A percentile compares a stretch with the other conserved stretches of the same genome.
These are phyloP conservation scores for Chrysolina haemoptera DNA, from an alignment of 2,888 invertebrate genomes.

Conservation along the genomic window DNA sequence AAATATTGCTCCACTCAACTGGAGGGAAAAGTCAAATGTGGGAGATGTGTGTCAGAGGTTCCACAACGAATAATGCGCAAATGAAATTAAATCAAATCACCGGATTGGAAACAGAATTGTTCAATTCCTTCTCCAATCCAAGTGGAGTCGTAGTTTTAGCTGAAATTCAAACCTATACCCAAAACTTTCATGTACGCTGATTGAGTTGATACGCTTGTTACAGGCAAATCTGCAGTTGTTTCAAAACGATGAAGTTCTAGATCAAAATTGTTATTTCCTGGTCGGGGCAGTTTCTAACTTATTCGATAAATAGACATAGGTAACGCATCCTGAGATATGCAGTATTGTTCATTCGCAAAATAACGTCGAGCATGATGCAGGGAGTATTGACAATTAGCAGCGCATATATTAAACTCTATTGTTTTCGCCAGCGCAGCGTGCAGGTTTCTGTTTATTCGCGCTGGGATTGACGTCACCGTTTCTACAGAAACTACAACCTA, in stretches of 20 bases:
- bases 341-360: slow-evolving; percentile 25
- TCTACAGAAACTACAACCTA: background rate
- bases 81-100: too few species aligned
- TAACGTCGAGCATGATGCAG: background rate
- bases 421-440: background rate
- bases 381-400: slow-evolving; percentile 11
- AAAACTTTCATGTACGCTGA: slow-evolving; percentile 12
- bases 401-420: slow-evolving; percentile 10
- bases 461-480: background rate
- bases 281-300: slow-evolving; percentile 21
- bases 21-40: too few species aligned
- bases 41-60: too few species aligned
- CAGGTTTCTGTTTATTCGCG: background rate
- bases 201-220: slow-evolving; percentile 5
- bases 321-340: background rate
- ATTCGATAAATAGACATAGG: slow-evolving; percentile 23
- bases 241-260: slow-evolving; percentile 31
- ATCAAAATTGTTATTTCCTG: slow-evolving; percentile 36
- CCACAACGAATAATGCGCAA: too few species aligned
- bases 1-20: too few species aligned
- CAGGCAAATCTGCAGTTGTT: slow-evolving; percentile 26
- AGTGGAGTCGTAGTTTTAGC: background rate
- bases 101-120: background rate
- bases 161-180: background rate
- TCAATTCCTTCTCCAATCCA: background rate